Base-by-base conservation (phyloP, 2,113 vertebrate species). In the Chaenocephalus aceratus region DNA sequence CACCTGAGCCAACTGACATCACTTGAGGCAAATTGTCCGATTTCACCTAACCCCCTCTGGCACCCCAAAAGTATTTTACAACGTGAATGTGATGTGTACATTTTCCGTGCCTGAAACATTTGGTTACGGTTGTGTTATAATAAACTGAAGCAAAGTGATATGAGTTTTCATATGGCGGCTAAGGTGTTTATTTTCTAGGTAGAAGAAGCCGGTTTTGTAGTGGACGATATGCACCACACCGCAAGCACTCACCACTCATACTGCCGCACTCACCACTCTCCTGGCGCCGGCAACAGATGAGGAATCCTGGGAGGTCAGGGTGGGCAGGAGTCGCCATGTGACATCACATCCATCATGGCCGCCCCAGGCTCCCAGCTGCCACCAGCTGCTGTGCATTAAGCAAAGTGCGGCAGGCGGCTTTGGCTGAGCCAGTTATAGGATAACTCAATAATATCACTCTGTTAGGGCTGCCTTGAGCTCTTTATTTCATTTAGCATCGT, bases 301-400 rank as follows among this genome's bases (percentile, higher is more conserved):
- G 58, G 72, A 88, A 86, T 85, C 82, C 81, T n/a, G 58, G 71
- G 82, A 84, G 85, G 90, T 83, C 68, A 85, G 63, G 53, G 54
- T 80, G 72, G 88, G 85, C 34, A 72, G 88, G 79, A 87, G 51
- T 26, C 74, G 72, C 6, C 14, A 67, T 41, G 52, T 86, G 75
- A 86, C 84, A 78, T 90, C 81, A 86, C 77, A 83, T 79, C 80
- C 80, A 86, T 89, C 86, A 92, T 89, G 92, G 90, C 86, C 18
- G 62, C 85, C 82, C 77, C 70, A 51, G 82, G 73, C 49, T 75
- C 72, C 64, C 85, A 90, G 90, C 89, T 86, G 85, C 87, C 82
- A 88, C 91, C 93, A 94, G 93, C 89, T 94, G 93, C 90, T 93
- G 85, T 78, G 85, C 89, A 94, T 94, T 94, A 93, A 92, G 88